Evolutionary conservation across 2,113 vertebrate species (phyloP).

Genomic region (Dromas ardeola): DNA sequence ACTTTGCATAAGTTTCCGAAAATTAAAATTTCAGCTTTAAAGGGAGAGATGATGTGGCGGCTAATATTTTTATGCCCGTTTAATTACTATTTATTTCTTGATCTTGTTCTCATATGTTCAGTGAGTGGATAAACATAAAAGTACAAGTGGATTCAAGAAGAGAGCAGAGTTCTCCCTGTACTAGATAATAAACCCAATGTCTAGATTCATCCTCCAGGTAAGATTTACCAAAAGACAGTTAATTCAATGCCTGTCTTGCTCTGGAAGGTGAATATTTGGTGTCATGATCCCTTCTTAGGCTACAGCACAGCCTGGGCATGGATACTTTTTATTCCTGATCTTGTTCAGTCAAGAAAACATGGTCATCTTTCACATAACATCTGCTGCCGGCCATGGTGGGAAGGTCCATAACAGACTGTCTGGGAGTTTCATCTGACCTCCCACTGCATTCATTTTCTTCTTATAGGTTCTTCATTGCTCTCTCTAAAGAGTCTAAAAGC

Average conservation of each 20-base stretch:
- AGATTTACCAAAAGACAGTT: not conserved
- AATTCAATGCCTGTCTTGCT: not conserved
- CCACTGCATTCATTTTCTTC: not conserved
- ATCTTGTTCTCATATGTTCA: not conserved
- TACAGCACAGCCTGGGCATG: not conserved
- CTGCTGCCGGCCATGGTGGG: not conserved
- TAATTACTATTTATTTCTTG: not conserved
- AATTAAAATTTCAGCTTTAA: not conserved
- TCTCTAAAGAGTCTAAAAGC: not conserved
- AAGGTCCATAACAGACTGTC: not conserved
- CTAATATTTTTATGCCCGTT: not conserved
- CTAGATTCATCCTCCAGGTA: not conserved
- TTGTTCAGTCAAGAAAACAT: not conserved
- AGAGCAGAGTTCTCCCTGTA: not conserved
- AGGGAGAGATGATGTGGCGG: not conserved
- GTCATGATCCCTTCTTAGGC: not conserved
- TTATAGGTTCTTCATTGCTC: rapidly evolving
- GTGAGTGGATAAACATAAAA: not conserved
- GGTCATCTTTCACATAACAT: not conserved
- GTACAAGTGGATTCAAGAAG: not conserved
- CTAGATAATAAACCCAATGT: not conserved
- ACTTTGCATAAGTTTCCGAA: not conserved
- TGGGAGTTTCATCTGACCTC: not conserved
- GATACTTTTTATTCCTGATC: not conserved
- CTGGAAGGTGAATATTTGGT: not conserved